Percentiles rank a stretch among this genome's conserved stretches.
Conservation (phyloP, 2,888 invertebrate species). For the Plagodis pulveraria region DNA sequence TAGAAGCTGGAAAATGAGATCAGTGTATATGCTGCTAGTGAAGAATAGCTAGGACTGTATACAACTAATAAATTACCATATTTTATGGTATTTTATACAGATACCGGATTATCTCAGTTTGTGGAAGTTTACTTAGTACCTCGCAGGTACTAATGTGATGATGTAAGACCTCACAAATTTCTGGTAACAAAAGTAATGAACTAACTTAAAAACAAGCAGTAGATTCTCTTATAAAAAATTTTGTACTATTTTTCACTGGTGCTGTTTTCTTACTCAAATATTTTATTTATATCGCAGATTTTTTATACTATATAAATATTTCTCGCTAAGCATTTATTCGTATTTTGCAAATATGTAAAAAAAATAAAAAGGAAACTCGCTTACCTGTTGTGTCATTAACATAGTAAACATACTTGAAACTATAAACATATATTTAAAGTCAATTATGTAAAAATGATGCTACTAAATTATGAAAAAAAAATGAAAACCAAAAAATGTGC, state of each 20-base stretch:
- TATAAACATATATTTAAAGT: constrained; percentile 28
- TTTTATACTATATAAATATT: constrained; percentile 52
- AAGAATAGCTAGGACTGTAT: too few species aligned
- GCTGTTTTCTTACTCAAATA: constrained; percentile 59
- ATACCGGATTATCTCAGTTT: too few species aligned
- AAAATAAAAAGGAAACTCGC: constrained; percentile 22
- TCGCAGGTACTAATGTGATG: too few species aligned
- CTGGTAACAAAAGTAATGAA: background rate
- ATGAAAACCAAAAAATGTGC: constrained; percentile 33
- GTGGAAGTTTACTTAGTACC: too few species aligned
- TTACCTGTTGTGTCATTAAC: constrained; percentile 4
- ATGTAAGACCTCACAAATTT: background rate
- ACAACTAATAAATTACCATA: too few species aligned
- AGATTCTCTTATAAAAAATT: background rate
- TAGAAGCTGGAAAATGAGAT: too few species aligned
- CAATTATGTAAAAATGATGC: constrained; percentile 25
- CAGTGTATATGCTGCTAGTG: too few species aligned
- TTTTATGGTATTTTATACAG: too few species aligned
- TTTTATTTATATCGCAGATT: constrained; percentile 38
- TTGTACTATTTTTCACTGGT: constrained; percentile 53
- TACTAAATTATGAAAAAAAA: constrained; percentile 7
- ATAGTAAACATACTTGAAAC: constrained; percentile 10
- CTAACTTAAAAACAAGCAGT: constrained; percentile 1
- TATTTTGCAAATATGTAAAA: constrained; percentile 15
- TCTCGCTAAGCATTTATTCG: constrained; percentile 70